Evolutionary conservation across 1,140 invertebrate species (phyloP).

Genomic region (Eulimnadia texana): DNA sequence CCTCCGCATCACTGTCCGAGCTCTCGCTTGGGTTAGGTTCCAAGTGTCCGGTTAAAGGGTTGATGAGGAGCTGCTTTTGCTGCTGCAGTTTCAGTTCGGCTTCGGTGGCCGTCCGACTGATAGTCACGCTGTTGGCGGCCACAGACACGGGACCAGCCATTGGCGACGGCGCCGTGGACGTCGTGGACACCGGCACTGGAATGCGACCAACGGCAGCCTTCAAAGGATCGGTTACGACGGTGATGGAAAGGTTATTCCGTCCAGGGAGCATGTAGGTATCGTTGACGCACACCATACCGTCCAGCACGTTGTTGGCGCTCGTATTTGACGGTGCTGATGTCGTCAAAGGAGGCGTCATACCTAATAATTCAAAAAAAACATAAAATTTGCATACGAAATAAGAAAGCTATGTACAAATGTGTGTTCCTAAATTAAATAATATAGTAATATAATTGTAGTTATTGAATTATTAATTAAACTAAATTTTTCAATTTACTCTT

Average conservation of each 20-base stretch:
- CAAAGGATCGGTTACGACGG: slow-evolving; percentile 9
- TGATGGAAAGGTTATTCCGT: slow-evolving; percentile 15
- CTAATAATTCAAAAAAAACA: too few species aligned
- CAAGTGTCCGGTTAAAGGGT: slow-evolving; percentile 69
- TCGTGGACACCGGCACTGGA: not conserved
- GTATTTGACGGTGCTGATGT: slow-evolving; percentile 4
- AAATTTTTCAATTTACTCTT: too few species aligned
- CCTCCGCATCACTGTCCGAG: slow-evolving; percentile 27
- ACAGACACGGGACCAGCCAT: not conserved
- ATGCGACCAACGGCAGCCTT: not conserved
- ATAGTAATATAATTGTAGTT: too few species aligned
- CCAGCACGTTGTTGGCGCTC: slow-evolving; percentile 12
- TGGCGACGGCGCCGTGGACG: not conserved
- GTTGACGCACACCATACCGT: slow-evolving; percentile 16
- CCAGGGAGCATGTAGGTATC: slow-evolving; percentile 15
- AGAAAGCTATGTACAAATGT: too few species aligned
- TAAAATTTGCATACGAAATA: too few species aligned
- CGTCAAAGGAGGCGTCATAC: not conserved
- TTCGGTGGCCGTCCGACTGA: slow-evolving; percentile 8
- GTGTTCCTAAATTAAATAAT: too few species aligned
- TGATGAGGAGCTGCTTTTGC: slow-evolving; percentile 41
- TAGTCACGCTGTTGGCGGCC: slow-evolving; percentile 20
- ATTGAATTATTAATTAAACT: too few species aligned
- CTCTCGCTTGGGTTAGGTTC: slow-evolving; percentile 61
- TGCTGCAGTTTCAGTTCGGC: too few species aligned